phyloP scores from a whole-genome alignment of 2,888 invertebrate species.

The Flexamia atlantica region DNA sequence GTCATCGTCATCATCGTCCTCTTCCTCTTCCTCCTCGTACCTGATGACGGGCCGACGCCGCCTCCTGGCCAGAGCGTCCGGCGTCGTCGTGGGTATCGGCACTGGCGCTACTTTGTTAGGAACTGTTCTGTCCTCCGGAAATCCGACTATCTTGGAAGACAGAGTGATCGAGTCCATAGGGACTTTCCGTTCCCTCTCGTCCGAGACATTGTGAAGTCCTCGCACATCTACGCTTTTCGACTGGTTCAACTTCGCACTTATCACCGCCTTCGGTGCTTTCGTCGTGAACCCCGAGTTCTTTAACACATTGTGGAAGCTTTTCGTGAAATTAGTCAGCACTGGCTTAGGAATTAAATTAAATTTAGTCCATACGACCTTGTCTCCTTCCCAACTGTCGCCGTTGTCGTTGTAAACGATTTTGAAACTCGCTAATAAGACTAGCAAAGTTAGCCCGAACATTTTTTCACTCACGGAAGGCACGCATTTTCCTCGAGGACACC shows the following conservation, averaged over 20 bases:
- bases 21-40: conserved; percentile 58
- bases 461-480: conserved; percentile 30
- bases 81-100: not conserved
- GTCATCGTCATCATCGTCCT: conserved; percentile 64
- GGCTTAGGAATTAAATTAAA: conserved; percentile 49
- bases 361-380: conserved; percentile 38
- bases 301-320: conserved; percentile 42
- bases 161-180: conserved; percentile 58
- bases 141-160: conserved; percentile 54
- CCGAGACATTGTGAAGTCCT: conserved; percentile 26
- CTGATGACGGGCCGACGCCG: conserved; percentile 54
- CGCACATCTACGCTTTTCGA: conserved; percentile 6
- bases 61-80: conserved; percentile 25
- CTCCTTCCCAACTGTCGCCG: conserved; percentile 61
- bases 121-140: conserved; percentile 41
- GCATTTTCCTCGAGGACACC: conserved; percentile 50
- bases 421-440: conserved; percentile 36
- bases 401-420: conserved; percentile 64
- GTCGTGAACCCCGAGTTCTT: conserved; percentile 50
- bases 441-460: conserved; percentile 11
- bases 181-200: conserved; percentile 38
- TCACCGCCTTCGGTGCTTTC: conserved; percentile 40
- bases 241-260: conserved; percentile 41
- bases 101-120: not conserved
- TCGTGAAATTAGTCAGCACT: conserved; percentile 38